Conservation (phyloP, 2,888 invertebrate species). For the Didymodactylos carnosus region DNA sequence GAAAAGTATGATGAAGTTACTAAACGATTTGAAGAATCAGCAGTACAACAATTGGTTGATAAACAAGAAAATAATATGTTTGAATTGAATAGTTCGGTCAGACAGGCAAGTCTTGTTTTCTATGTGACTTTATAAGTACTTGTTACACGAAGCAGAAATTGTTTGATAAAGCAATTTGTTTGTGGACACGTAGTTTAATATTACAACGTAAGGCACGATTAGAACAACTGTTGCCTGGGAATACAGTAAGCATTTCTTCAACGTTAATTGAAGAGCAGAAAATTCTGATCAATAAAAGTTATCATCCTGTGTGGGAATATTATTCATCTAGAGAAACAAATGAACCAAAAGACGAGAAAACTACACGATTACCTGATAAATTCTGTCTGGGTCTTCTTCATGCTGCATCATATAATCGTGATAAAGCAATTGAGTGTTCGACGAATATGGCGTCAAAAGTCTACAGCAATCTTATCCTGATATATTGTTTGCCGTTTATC, state of each 20-base stretch:
- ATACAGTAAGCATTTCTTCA: not conserved
- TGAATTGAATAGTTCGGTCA: not conserved
- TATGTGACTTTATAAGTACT: not conserved
- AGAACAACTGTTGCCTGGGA: not conserved
- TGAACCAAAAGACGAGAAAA: not conserved
- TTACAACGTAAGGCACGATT: too few species aligned
- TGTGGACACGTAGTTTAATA: not conserved
- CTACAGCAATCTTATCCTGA: not conserved
- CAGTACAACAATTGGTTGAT: not conserved
- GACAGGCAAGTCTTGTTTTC: not conserved
- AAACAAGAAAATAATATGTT: not conserved
- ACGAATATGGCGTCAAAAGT: not conserved
- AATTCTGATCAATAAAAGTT: not conserved
- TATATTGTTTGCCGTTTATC: not conserved
- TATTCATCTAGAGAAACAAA: not conserved
- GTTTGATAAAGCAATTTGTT: not conserved
- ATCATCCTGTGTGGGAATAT: not conserved
- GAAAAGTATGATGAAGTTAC: not conserved
- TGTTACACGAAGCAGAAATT: not conserved
- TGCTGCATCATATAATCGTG: not conserved
- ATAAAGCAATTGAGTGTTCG: not conserved
- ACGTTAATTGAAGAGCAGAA: not conserved
- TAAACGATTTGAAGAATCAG: not conserved
- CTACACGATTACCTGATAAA: not conserved
- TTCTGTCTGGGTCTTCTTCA: not conserved